Conservation (phyloP, 2,797 vertebrate genomes). For the Bovichtus variegatus region DNA sequence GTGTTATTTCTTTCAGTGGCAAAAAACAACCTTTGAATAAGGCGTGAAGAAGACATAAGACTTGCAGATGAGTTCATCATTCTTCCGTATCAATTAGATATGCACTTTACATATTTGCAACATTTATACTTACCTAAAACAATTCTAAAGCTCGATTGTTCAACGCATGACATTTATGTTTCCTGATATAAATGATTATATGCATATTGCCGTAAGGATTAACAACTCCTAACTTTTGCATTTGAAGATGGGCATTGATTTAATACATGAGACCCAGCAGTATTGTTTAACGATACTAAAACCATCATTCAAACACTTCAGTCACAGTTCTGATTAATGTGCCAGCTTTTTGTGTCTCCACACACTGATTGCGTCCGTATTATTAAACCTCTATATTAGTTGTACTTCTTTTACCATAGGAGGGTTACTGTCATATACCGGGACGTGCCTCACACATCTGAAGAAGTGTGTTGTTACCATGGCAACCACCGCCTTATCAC, state of each 20-base stretch:
- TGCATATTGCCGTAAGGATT: not conserved
- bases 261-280: not conserved
- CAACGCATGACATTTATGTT: not conserved
- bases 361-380: slow-evolving; percentile 36
- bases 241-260: slow-evolving; percentile 13
- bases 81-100: not conserved
- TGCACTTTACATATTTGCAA: not conserved
- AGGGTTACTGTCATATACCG: slow-evolving; percentile 45
- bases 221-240: slow-evolving; percentile 1
- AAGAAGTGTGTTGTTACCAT: slow-evolving; percentile 76
- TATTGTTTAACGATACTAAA: slow-evolving; percentile 9
- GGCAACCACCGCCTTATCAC: slow-evolving; percentile 73
- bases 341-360: not conserved
- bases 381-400: slow-evolving; percentile 39
- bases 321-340: not conserved
- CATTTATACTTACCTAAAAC: not conserved
- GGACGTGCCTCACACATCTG: slow-evolving; percentile 50
- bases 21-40: not conserved
- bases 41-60: not conserved
- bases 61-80: not conserved
- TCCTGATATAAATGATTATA: not conserved
- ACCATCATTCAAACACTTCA: slow-evolving; percentile 11
- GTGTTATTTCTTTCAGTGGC: not conserved
- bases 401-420: slow-evolving; percentile 42
- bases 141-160: not conserved